These are phyloP conservation scores for Drosophila macrospina DNA, from an alignment of 2,888 invertebrate species.

Conservation along the genomic window DNA sequence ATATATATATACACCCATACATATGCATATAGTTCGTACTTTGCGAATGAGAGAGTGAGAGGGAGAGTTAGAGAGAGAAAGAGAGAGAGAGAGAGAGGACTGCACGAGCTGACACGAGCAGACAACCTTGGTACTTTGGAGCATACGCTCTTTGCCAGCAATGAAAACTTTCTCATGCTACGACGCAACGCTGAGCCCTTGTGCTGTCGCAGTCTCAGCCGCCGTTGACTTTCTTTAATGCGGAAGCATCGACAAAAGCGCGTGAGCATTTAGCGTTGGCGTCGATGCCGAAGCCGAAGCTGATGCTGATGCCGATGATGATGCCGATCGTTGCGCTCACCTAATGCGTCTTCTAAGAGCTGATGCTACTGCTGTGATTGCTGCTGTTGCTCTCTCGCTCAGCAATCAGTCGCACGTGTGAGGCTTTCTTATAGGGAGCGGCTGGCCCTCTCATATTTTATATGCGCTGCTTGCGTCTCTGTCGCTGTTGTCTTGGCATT, in stretches of 20 bases:
- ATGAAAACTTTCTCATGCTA: conserved; percentile 67
- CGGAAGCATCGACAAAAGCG: conserved; percentile 73
- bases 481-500: conserved; percentile 33
- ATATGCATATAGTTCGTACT: not conserved
- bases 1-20: not conserved
- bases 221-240: conserved; percentile 70
- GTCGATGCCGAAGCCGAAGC: conserved; percentile 32
- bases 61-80: conserved; percentile 8
- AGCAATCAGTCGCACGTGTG: conserved; percentile 42
- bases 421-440: conserved; percentile 54
- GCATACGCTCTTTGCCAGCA: conserved; percentile 38
- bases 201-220: conserved; percentile 35
- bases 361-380: conserved; percentile 45
- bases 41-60: conserved; percentile 10
- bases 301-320: conserved; percentile 17
- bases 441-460: conserved; percentile 60
- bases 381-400: conserved; percentile 37
- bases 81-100: conserved; percentile 16
- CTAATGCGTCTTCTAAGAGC: conserved; percentile 27
- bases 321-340: conserved; percentile 30
- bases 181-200: conserved; percentile 35
- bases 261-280: conserved; percentile 63
- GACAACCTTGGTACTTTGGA: conserved; percentile 76
- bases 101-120: conserved; percentile 33
- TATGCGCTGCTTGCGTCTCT: conserved; percentile 42